Percentiles rank a stretch among this genome's conserved stretches.
Conservation (phyloP, 1,140 invertebrate genomes). For the Brachystomella parvula region DNA sequence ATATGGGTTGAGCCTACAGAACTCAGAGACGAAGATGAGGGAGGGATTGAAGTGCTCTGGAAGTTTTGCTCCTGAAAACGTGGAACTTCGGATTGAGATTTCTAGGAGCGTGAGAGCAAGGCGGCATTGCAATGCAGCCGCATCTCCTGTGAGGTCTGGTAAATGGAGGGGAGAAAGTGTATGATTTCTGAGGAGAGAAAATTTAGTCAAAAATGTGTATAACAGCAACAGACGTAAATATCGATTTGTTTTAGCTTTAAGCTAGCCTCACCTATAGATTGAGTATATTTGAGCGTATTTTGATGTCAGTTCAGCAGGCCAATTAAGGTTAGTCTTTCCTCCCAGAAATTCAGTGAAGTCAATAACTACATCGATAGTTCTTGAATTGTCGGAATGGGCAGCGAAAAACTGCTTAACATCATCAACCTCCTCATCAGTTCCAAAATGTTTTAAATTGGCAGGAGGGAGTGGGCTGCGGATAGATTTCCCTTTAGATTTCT, state of each 20-base stretch:
- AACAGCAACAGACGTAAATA: too few species aligned
- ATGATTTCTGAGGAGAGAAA: too few species aligned
- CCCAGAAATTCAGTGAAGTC: conserved; percentile 52
- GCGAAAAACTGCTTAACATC: conserved; percentile 58
- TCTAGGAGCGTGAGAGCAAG: conserved; percentile 47
- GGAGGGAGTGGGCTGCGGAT: not conserved
- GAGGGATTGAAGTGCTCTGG: not conserved
- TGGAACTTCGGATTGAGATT: conserved; percentile 52
- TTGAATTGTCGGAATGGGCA: conserved; percentile 46
- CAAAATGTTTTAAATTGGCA: conserved; percentile 55
- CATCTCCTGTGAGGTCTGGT: too few species aligned
- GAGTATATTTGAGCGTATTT: conserved; percentile 55
- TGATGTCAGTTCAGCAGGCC: conserved; percentile 54
- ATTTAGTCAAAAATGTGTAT: too few species aligned
- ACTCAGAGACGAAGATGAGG: conserved; percentile 1
- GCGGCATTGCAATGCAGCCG: too few species aligned
- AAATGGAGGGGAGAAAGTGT: too few species aligned
- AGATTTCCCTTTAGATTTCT: conserved; percentile 20
- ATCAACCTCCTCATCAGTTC: conserved; percentile 52
- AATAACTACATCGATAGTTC: conserved; percentile 55
- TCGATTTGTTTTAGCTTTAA: too few species aligned
- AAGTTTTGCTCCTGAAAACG: conserved; percentile 55
- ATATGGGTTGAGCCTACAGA: not conserved
- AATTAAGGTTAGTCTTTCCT: conserved; percentile 53
- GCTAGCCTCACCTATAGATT: conserved; percentile 33